Conservation (phyloP, 35 echinoderm and acorn worm genomes). For the Eucidaris tribuloides region DNA sequence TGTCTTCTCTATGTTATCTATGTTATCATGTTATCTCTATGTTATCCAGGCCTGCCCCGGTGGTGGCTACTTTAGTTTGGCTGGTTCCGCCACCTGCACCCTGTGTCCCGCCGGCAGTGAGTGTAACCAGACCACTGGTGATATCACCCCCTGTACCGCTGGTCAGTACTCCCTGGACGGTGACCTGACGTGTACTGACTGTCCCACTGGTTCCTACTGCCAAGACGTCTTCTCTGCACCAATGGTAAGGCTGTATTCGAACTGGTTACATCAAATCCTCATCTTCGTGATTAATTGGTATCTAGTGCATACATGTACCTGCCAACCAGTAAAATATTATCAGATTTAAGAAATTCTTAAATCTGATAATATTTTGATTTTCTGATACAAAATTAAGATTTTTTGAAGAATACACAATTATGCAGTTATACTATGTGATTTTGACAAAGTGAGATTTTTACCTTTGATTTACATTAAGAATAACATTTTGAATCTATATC, state of each 20-base stretch:
- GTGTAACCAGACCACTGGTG: conserved; percentile 53
- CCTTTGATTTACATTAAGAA: too few relatives aligned
- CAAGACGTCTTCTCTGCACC: conserved; percentile 53
- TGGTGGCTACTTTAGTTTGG: conserved; percentile 63
- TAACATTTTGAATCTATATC: too few relatives aligned
- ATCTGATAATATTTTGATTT: too few relatives aligned
- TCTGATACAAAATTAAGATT: too few relatives aligned
- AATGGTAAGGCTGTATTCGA: conserved; percentile 37
- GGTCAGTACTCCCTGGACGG: conserved; percentile 79
- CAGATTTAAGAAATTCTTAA: too few relatives aligned
- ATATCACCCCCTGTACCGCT: conserved; percentile 26
- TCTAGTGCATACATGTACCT: too few relatives aligned
- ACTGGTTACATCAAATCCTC: background rate
- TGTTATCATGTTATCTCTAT: background rate
- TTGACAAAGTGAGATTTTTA: too few relatives aligned
- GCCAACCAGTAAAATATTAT: too few relatives aligned
- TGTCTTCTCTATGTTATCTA: background rate
- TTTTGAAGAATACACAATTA: too few relatives aligned
- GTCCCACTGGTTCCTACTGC: conserved; percentile 74
- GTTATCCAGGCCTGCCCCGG: conserved; percentile 60
- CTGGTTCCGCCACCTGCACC: conserved; percentile 61
- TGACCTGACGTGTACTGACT: conserved; percentile 53
- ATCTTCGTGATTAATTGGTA: too few relatives aligned
- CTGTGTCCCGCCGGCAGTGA: conserved; percentile 77
- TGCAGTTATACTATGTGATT: too few relatives aligned